phyloP scores from a whole-genome alignment of 2,113 vertebrate genomes.

The Syrmaticus mikado region DNA sequence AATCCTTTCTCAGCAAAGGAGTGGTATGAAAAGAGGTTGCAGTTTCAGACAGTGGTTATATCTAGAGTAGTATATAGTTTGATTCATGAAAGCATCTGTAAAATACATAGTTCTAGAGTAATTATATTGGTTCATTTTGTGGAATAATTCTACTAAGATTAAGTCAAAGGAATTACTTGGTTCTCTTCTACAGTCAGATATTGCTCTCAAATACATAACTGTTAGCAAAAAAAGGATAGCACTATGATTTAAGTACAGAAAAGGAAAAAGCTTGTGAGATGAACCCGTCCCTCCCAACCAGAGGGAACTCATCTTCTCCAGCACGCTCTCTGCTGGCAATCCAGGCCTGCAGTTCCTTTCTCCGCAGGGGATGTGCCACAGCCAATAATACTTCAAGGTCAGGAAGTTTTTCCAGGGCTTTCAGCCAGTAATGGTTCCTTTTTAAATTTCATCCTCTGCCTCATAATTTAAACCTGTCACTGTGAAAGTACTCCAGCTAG shows the following conservation, averaged over 20 bases:
- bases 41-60: neutral
- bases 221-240: neutral
- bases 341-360: neutral
- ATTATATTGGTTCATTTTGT: neutral
- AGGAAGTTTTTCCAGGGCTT: constrained; percentile 42
- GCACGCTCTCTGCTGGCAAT: neutral
- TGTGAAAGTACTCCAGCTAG: neutral
- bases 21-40: neutral
- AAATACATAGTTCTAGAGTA: neutral
- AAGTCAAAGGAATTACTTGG: neutral
- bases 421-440: constrained; percentile 19
- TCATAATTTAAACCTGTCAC: constrained; percentile 26
- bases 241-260: neutral
- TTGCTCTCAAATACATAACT: neutral
- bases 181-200: neutral
- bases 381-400: constrained; percentile 41
- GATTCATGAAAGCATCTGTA: neutral
- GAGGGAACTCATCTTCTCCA: neutral
- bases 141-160: neutral
- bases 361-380: neutral
- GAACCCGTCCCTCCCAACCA: neutral
- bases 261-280: neutral
- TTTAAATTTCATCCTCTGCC: constrained; percentile 4
- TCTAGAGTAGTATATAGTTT: neutral
- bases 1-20: neutral